Evolutionary conservation across 2,113 vertebrate genomes (phyloP).

Genomic region (Todiramphus chloris): DNA sequence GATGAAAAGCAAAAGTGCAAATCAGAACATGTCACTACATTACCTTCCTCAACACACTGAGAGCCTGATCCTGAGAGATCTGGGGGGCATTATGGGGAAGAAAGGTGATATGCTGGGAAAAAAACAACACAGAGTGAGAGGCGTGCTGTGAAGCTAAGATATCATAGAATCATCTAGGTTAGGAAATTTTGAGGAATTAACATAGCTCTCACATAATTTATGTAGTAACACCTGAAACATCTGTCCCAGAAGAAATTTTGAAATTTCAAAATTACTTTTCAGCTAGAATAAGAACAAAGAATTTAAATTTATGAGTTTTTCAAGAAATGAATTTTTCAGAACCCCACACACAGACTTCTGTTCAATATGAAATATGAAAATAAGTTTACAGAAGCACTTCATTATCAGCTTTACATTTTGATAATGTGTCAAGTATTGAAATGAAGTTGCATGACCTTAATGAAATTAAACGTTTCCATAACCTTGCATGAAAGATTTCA

Average conservation of each 20-base stretch:
- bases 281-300: neutral
- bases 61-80: neutral
- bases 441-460: neutral
- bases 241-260: neutral
- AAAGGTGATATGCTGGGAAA: neutral
- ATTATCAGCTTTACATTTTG: neutral
- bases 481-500: neutral
- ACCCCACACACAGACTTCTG: rapidly evolving
- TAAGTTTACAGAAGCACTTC: neutral
- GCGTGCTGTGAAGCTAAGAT: neutral
- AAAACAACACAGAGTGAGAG: neutral
- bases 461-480: neutral
- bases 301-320: neutral
- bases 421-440: neutral
- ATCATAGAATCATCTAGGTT: neutral
- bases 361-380: neutral
- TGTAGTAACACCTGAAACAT: neutral
- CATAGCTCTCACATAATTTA: neutral
- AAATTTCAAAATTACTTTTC: neutral
- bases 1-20: neutral
- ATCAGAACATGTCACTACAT: neutral
- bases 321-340: neutral
- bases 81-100: neutral
- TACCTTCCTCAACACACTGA: neutral
- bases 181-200: neutral